A percentile compares a stretch with the other conserved stretches of the same genome.
phyloP scores from a whole-genome alignment of 2,888 invertebrate genomes.

The Pristionchus maxplancki region DNA sequence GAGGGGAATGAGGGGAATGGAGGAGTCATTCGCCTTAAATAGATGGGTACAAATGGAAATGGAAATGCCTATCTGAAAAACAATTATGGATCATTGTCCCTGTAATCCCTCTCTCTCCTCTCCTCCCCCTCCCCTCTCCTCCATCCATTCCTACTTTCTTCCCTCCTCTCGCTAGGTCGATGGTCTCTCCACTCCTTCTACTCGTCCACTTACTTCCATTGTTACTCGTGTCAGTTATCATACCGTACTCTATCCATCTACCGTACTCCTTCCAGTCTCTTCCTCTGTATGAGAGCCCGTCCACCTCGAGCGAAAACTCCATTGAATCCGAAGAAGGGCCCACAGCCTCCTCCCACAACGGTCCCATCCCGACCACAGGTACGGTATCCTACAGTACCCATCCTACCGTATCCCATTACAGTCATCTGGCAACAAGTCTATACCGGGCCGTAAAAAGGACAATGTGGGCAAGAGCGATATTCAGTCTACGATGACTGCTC shows the following conservation, averaged over 20 bases:
- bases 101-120: not conserved
- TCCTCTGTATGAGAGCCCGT: not conserved
- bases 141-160: not conserved
- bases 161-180: not conserved
- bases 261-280: not conserved
- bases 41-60: not conserved
- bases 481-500: not conserved
- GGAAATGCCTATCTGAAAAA: too few relatives aligned
- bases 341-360: not conserved
- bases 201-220: not conserved
- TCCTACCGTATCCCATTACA: not conserved
- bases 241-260: not conserved
- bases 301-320: not conserved
- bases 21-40: not conserved
- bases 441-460: not conserved
- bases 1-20: not conserved
- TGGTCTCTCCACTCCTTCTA: not conserved
- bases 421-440: not conserved
- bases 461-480: not conserved
- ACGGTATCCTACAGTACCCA: not conserved
- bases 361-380: not conserved
- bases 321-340: not conserved
- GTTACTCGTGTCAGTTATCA: not conserved
- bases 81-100: too few relatives aligned
- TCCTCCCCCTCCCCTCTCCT: not conserved